These are phyloP conservation scores for Sebastolobus alascanus DNA, from an alignment of 2,797 vertebrate genomes.

Conservation along the genomic window DNA sequence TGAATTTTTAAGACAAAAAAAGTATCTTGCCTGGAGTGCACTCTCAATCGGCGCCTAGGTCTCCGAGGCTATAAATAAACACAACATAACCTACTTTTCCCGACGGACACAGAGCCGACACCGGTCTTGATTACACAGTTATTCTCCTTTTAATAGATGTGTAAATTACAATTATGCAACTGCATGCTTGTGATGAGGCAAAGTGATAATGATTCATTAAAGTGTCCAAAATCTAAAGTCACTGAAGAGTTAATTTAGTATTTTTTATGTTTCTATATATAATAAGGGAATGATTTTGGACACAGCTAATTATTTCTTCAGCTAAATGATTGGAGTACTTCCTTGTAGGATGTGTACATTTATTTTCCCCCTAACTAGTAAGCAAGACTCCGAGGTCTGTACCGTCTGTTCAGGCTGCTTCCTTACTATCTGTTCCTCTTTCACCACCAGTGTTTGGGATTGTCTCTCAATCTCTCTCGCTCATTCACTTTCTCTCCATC, in stretches of 20 bases:
- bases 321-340: not conserved
- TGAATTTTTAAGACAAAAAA: not conserved
- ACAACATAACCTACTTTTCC: too few relatives aligned
- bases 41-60: too few relatives aligned
- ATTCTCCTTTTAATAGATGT: not conserved
- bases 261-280: not conserved
- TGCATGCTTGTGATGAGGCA: not conserved
- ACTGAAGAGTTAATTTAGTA: not conserved
- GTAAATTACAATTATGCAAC: not conserved
- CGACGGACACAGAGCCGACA: too few relatives aligned
- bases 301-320: not conserved
- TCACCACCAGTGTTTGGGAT: not conserved
- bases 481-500: slow-evolving; percentile 35
- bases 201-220: not conserved
- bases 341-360: not conserved
- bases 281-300: not conserved
- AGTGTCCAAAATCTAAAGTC: not conserved
- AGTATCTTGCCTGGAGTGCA: not conserved
- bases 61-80: too few relatives aligned
- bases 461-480: slow-evolving; percentile 16
- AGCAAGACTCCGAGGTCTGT: too few relatives aligned
- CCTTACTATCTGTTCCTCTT: not conserved
- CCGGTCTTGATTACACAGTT: not conserved
- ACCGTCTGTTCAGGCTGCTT: not conserved
- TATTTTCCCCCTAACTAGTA: not conserved